Base-by-base conservation (phyloP, 2,113 vertebrate species). In the Hucho hucho region DNA sequence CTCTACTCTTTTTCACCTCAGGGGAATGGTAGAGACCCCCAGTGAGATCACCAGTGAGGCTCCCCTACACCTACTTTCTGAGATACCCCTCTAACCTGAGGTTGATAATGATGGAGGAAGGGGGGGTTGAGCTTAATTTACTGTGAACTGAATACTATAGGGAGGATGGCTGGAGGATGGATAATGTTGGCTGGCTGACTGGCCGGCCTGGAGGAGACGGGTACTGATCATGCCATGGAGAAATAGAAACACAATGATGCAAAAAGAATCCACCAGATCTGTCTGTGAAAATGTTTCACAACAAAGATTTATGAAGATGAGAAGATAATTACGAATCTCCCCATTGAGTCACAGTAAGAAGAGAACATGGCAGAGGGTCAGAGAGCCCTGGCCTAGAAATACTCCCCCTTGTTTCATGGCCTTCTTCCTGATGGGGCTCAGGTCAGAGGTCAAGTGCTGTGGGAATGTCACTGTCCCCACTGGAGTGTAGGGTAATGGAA, bases 401-500 rank as follows among this genome's bases (percentile, higher is more conserved):
- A 88, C 84, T 76, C 72, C 82, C 63, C 76, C 49, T 85, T 79
- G 79, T 90, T 86, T 88, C 32, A 47, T 85, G 78, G 74, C 72
- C 83, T 71, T 26, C 79, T 47, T 89, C 78, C 81, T 88, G 89
- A 90, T 86, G 79, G 84, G 66, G 16, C 59, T 6, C 13, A 74
- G 90, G 90, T 91, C 87, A 79, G 59, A 87, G 93, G 89, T 93
- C 91, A 92, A 89, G 82, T 86, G 85, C 77, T 89, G 75, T 73
- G 86, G 86, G 90, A 91, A 83, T 79, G 46, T 72, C 49, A 73
- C 81, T 85, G 82, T 87, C 84, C 88, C 92, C 88, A 76, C 77
- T 80, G 91, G 87, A 89, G 73, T 77, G 83, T 3, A 77, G 87
- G 86, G 89, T 90, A 91, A 93, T 91, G 91, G 91, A 89, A 92